Conservation (phyloP, 2,113 vertebrate genomes). For the Sinocyclocheilus anshuiensis region DNA sequence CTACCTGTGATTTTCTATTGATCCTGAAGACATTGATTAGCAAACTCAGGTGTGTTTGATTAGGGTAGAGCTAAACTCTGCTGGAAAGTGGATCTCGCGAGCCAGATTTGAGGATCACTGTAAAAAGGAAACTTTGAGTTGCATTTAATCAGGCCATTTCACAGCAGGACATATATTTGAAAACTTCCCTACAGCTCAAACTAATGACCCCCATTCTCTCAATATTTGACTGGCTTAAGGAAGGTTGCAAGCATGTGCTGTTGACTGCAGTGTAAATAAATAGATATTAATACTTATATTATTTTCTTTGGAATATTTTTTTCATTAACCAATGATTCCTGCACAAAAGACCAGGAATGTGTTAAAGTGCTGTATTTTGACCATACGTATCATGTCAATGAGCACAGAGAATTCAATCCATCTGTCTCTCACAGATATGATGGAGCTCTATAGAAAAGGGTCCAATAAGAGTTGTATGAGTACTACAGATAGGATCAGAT, state of each 20-base stretch:
- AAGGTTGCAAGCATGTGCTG: constrained; percentile 22
- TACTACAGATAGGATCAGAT: not conserved
- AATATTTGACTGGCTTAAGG: constrained; percentile 34
- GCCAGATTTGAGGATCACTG: no score
- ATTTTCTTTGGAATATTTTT: not conserved
- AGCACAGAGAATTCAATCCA: not conserved
- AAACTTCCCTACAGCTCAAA: constrained; percentile 40
- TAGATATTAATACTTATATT: not conserved
- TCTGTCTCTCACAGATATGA: not conserved
- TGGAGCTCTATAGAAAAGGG: not conserved
- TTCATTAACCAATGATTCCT: not conserved
- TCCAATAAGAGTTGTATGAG: not conserved
- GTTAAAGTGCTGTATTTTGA: not conserved
- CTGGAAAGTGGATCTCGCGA: no score
- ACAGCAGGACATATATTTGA: constrained; percentile 37
- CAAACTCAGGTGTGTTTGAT: no score
- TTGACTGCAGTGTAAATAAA: constrained; percentile 15
- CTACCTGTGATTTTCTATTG: no score
- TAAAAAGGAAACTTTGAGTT: not conserved
- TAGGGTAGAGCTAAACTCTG: no score
- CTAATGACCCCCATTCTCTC: constrained; percentile 13
- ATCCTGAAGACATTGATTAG: no score
- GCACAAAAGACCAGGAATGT: not conserved
- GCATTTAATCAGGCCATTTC: constrained; percentile 45
- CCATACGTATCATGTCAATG: not conserved